These are phyloP conservation scores for Drosophila atroscutellata DNA, from an alignment of 2,888 invertebrate species.

Conservation along the genomic window DNA sequence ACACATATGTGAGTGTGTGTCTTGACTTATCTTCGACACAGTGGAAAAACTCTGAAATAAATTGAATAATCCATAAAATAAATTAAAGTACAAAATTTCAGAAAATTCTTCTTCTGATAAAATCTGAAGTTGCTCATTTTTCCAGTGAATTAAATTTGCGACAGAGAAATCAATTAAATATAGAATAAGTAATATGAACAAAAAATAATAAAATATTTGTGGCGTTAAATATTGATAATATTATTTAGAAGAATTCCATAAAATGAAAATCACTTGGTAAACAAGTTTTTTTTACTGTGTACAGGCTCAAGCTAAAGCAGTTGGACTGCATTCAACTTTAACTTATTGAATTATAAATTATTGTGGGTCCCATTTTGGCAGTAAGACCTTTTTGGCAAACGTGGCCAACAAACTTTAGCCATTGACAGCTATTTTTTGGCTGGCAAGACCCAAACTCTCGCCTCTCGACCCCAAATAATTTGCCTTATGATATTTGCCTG, in stretches of 20 bases:
- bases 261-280: not conserved
- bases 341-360: conserved; percentile 81
- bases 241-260: not conserved
- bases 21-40: conserved; percentile 9
- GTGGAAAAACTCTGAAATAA: not conserved
- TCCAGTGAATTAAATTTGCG: not conserved
- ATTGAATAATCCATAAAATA: not conserved
- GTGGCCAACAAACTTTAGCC: conserved; percentile 71
- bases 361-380: conserved; percentile 45
- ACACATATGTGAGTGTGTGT: conserved; percentile 22
- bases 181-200: not conserved
- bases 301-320: conserved; percentile 29
- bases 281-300: conserved; percentile 12
- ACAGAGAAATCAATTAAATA: not conserved
- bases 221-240: not conserved
- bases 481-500: conserved; percentile 69
- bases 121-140: not conserved
- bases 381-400: conserved; percentile 32
- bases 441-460: conserved; percentile 32
- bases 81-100: no score
- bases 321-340: conserved; percentile 77
- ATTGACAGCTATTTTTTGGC: conserved; percentile 73
- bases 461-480: conserved; percentile 64
- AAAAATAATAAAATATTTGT: not conserved
- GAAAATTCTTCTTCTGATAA: not conserved